Percentiles rank a stretch among this genome's conserved stretches.
These are phyloP conservation scores for Microchirus variegatus DNA, from an alignment of 2,797 vertebrate species.

Conservation along the genomic window DNA sequence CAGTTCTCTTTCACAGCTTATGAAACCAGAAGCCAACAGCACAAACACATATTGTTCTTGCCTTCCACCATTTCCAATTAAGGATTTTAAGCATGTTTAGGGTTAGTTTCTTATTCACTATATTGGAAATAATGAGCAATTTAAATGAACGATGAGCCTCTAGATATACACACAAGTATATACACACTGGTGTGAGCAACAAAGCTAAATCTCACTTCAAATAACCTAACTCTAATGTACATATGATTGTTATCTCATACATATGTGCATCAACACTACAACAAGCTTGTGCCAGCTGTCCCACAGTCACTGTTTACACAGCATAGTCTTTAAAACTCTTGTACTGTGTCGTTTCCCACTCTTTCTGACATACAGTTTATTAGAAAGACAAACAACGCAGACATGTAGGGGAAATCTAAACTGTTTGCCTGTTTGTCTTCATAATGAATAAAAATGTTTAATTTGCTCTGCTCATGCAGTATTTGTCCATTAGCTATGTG, in stretches of 20 bases:
- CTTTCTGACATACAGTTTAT: conserved; percentile 10
- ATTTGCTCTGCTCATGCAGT: conserved; percentile 15
- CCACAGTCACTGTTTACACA: not conserved
- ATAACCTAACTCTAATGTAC: conserved; percentile 23
- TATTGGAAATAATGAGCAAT: conserved; percentile 24
- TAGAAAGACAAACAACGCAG: conserved; percentile 7
- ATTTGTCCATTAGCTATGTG: conserved; percentile 2
- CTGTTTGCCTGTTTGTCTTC: conserved; percentile 13
- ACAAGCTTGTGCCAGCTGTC: conserved; percentile 18
- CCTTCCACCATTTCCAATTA: not conserved
- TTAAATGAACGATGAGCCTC: conserved; percentile 21
- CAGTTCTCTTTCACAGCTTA: not conserved
- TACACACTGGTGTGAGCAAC: conserved; percentile 1
- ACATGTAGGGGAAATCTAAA: conserved; percentile 19
- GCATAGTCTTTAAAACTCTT: conserved; percentile 23
- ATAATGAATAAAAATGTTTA: conserved; percentile 20
- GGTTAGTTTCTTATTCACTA: not conserved
- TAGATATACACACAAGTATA: conserved; percentile 6
- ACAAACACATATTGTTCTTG: not conserved
- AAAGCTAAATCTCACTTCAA: conserved; percentile 19
- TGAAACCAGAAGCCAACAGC: not conserved
- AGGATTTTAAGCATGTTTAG: conserved; percentile 3
- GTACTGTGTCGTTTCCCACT: conserved; percentile 1
- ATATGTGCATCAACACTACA: conserved; percentile 22
- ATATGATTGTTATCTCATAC: conserved; percentile 15